phyloP scores from a whole-genome alignment of 2,113 vertebrate species.

The Rhipidura dahli region DNA sequence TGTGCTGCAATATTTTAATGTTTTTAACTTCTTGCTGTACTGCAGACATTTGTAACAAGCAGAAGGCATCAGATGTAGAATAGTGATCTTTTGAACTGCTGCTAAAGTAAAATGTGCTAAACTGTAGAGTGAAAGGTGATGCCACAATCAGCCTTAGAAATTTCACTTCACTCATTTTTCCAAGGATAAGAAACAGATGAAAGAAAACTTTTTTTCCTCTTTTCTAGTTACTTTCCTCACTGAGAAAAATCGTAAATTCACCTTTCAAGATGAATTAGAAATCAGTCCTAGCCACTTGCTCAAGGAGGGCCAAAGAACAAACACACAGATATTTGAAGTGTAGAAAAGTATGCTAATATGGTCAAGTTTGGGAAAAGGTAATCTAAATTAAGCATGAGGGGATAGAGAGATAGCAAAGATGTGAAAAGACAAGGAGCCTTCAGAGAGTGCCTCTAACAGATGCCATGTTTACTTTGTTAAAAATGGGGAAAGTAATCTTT shows the following conservation, averaged over 20 bases:
- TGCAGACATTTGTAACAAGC: not conserved
- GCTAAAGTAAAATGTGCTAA: slow-evolving; percentile 25
- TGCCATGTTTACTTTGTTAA: not conserved
- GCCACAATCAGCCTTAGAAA: not conserved
- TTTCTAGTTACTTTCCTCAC: not conserved
- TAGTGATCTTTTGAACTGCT: slow-evolving; percentile 25
- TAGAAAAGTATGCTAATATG: not conserved
- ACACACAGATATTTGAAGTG: not conserved
- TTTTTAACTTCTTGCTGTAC: not conserved
- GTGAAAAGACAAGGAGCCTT: not conserved
- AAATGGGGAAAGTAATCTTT: not conserved
- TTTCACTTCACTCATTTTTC: not conserved
- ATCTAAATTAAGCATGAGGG: not conserved
- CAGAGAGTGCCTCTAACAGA: not conserved
- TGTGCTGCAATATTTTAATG: not conserved
- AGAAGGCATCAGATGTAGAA: slow-evolving; percentile 27
- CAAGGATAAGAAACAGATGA: not conserved
- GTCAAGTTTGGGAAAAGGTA: not conserved
- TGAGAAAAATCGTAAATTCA: not conserved
- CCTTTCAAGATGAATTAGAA: not conserved
- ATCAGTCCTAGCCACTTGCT: not conserved
- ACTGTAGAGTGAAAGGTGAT: slow-evolving; percentile 8
- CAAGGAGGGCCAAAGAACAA: not conserved
- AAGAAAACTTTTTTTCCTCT: not conserved
- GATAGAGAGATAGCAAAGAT: not conserved